phyloP scores from a whole-genome alignment of 2,113 vertebrate species.

The Peucedramus taeniatus region DNA sequence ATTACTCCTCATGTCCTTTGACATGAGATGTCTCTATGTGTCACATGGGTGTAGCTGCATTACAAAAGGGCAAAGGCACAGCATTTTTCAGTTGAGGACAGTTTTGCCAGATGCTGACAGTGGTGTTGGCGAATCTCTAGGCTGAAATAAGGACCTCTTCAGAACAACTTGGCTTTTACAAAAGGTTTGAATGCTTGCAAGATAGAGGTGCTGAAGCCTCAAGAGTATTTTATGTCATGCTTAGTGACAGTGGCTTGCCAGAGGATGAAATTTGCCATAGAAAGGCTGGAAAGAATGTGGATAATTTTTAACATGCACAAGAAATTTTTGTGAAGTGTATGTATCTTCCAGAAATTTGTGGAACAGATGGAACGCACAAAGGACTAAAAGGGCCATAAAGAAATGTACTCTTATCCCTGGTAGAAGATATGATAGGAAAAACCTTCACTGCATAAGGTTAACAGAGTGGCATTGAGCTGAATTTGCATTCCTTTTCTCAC shows the following conservation, averaged over 20 bases:
- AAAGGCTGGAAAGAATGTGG: background rate
- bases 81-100: background rate
- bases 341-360: background rate
- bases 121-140: background rate
- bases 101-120: background rate
- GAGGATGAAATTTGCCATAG: background rate
- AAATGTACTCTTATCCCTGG: background rate
- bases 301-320: background rate
- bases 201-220: background rate
- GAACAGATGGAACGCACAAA: background rate
- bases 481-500: background rate
- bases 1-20: background rate
- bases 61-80: background rate
- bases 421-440: background rate
- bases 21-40: background rate
- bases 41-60: background rate
- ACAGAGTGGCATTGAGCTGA: background rate
- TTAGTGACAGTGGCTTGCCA: background rate
- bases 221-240: constrained; percentile 4
- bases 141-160: background rate
- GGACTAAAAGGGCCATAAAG: background rate
- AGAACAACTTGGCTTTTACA: background rate
- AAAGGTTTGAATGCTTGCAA: background rate
- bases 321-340: background rate
- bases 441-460: background rate